Base-by-base conservation (phyloP, 2,797 vertebrate genomes). In the Microctenopoma steveboyesi region DNA sequence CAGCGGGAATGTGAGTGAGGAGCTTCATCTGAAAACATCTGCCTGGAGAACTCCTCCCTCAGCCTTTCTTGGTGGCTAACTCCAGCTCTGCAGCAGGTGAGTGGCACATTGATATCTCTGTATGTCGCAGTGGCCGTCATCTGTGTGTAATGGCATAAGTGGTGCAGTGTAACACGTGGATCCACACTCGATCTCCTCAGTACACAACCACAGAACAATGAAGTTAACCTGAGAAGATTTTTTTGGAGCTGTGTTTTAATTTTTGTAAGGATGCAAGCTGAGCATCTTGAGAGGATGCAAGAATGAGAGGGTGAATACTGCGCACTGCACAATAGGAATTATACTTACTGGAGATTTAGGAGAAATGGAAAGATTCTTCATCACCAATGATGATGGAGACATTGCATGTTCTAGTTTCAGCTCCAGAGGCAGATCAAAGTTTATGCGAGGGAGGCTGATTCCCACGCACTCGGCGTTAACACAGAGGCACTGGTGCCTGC, bases 11-110 rank as follows among this genome's bases (percentile, higher is more conserved):
- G 88, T 77, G 78, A 50, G 54, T 12, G 81, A 66, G 78, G 25
- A 66, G 64, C 77, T 63, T 42, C 76, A 72, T 75, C 82, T 87
- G 76, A 42, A 82, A 84, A 79, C 85, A 80, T 88, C 89, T 83
- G 67, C 3, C 67, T 10, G 51, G 14, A 67, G 74, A 74, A 73
- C 60, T 71, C 60, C 64, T 78, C 72, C 76, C 60, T 81, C 50
- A 3, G 42, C 53, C 55, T 16, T 14, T 56, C 46, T 30, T 11
- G 22, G 22, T 22, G 22, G 22, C 22, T 22, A 22, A 22, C 22
- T 22, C 22, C 2, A 54, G 69, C 72, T 64, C 75, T 76, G 84
- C 89, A 88, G 87, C 88, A 93, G 91, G 93, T 93, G 89, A 93
- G 92, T 72, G 11, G 60, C 82, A 52, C 73, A 76, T 78, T 85